A percentile compares a stretch with the other conserved stretches of the same genome.
Conservation (phyloP, 2,888 invertebrate species). For the Trypoxylon attenuatum region DNA sequence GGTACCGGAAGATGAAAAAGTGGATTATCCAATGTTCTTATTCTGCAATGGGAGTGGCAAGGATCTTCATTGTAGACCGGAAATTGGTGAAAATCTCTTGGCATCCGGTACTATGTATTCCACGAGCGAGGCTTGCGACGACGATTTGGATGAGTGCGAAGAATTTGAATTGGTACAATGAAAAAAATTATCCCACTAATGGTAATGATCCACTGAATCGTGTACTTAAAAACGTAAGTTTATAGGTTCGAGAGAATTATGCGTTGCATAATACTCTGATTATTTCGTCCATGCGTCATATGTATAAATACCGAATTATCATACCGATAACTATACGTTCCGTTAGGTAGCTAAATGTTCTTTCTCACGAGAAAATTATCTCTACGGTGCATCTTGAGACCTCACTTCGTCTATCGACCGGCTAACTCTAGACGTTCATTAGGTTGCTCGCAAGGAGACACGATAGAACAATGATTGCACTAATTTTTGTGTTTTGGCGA, state of each 20-base stretch:
- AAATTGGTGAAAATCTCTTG: constrained; percentile 57
- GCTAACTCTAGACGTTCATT: no score
- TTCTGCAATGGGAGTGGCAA: constrained; percentile 84
- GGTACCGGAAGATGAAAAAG: constrained; percentile 75
- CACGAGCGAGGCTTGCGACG: constrained; percentile 57
- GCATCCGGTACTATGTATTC: constrained; percentile 52
- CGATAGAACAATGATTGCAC: constrained; percentile 17
- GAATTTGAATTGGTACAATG: constrained; percentile 66
- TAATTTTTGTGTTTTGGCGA: no score
- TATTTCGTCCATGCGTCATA: constrained; percentile 38
- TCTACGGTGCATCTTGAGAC: constrained; percentile 17
- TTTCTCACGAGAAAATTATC: constrained; percentile 7
- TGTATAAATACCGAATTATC: constrained; percentile 15
- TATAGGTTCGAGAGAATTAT: constrained; percentile 6
- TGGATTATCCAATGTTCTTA: constrained; percentile 89
- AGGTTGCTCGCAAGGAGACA: constrained; percentile 15
- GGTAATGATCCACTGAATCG: constrained; percentile 14
- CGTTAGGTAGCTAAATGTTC: constrained; percentile 19
- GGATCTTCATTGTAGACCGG: constrained; percentile 71
- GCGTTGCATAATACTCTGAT: constrained; percentile 23
- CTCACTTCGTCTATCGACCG: constrained; percentile 13
- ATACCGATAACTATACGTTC: constrained; percentile 11
- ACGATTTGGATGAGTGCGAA: constrained; percentile 68
- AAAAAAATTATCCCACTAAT: constrained; percentile 28
- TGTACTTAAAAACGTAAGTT: constrained; percentile 56